phyloP scores from a whole-genome alignment of 2,888 invertebrate species.

The Anaspis maculata region DNA sequence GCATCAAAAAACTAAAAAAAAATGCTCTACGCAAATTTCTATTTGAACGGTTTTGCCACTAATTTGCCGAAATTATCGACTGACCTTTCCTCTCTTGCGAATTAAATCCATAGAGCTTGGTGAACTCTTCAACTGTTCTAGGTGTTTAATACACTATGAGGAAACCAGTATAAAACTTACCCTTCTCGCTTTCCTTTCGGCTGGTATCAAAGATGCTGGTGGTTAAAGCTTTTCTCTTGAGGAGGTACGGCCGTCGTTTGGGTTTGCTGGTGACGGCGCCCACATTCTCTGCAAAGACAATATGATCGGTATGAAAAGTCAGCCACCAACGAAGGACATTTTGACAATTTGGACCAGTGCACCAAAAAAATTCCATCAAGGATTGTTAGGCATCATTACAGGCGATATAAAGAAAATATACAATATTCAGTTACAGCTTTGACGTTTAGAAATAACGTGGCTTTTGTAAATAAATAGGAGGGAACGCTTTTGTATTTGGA shows the following conservation, averaged over 20 bases:
- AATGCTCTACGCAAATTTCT: no score
- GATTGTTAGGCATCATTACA: no score
- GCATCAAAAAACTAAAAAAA: no score
- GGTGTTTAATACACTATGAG: no score
- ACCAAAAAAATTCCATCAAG: constrained; percentile 9
- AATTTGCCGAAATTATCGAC: no score
- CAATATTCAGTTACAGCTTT: constrained; percentile 10
- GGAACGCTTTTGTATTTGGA: constrained; percentile 9
- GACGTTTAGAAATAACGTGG: constrained; percentile 9
- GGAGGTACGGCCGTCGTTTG: constrained; percentile 68
- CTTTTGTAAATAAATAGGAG: constrained; percentile 8
- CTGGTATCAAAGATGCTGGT: constrained; percentile 78
- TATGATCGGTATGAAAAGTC: no score
- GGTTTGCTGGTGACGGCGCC: constrained; percentile 53
- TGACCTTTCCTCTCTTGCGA: no score
- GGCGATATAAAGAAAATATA: constrained; percentile 12
- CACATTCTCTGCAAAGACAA: constrained; percentile 43
- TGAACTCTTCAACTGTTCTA: no score
- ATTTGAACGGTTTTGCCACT: no score
- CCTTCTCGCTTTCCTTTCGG: constrained; percentile 58
- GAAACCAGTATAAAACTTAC: no score
- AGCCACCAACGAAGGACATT: constrained; percentile 4
- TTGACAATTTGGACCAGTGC: constrained; percentile 2
- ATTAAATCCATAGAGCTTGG: no score
- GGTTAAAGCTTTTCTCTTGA: constrained; percentile 82